Percentiles rank a stretch among this genome's conserved stretches.
Conservation (phyloP, 2,797 vertebrate genomes). For the Discoglossus pictus region DNA sequence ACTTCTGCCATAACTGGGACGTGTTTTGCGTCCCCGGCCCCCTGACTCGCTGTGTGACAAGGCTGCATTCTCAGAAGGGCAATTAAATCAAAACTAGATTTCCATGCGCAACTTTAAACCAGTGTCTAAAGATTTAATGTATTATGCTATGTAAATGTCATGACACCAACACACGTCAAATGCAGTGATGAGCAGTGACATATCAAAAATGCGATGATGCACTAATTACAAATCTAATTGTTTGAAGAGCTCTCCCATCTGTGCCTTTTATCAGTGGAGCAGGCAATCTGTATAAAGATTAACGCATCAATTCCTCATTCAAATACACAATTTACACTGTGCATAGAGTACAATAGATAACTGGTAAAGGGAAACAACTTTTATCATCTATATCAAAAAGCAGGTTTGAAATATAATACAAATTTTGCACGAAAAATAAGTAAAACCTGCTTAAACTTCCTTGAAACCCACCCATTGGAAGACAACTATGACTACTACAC, state of each 20-base stretch:
- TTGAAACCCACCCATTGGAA: too few relatives aligned
- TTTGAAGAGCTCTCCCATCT: slow-evolving; percentile 68
- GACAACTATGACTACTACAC: too few relatives aligned
- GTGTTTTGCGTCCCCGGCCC: too few relatives aligned
- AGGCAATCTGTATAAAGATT: slow-evolving; percentile 57
- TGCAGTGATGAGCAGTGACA: slow-evolving; percentile 53
- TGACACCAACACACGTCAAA: slow-evolving; percentile 47
- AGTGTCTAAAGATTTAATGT: slow-evolving; percentile 16
- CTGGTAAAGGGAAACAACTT: too few relatives aligned
- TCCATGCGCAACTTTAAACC: slow-evolving; percentile 4
- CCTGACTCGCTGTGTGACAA: not conserved
- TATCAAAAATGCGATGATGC: slow-evolving; percentile 59
- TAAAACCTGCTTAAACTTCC: too few relatives aligned
- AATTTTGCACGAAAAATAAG: too few relatives aligned
- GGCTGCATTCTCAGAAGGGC: not conserved
- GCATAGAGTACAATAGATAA: too few relatives aligned
- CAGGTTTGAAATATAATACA: too few relatives aligned
- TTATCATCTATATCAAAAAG: too few relatives aligned
- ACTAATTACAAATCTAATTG: slow-evolving; percentile 74
- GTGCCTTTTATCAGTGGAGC: slow-evolving; percentile 63
- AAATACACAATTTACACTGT: too few relatives aligned
- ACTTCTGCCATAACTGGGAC: too few relatives aligned
- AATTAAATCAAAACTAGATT: slow-evolving; percentile 5
- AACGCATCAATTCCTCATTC: slow-evolving; percentile 45
- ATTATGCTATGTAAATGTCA: not conserved